These are phyloP conservation scores for Montipora cactus DNA, from an alignment of 64 coral and sea anemone genomes.

Conservation along the genomic window DNA sequence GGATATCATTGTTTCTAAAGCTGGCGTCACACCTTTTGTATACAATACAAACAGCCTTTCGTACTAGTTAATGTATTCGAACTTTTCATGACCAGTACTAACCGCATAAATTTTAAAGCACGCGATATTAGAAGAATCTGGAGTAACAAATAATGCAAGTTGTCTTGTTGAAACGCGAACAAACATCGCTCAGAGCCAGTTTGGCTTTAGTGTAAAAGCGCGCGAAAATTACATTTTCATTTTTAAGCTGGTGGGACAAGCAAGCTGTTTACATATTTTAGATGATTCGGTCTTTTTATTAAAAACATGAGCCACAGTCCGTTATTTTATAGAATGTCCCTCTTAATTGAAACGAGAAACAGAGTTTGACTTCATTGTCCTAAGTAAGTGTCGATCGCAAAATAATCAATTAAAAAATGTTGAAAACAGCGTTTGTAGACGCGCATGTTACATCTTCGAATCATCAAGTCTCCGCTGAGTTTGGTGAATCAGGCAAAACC, in stretches of 20 bases:
- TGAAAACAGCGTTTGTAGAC: background rate
- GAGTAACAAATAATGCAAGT: background rate
- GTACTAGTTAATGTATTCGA: slow-evolving; percentile 56
- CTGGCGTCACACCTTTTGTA: slow-evolving; percentile 59
- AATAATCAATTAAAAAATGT: background rate
- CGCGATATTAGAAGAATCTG: slow-evolving; percentile 15
- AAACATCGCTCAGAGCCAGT: background rate
- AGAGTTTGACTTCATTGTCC: background rate
- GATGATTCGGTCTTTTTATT: slow-evolving; percentile 37
- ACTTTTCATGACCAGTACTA: slow-evolving; percentile 36
- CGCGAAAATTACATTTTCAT: slow-evolving; percentile 54
- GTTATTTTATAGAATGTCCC: slow-evolving; percentile 19
- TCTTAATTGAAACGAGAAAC: slow-evolving; percentile 46
- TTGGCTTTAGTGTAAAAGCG: background rate
- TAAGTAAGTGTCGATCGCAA: background rate
- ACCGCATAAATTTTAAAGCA: slow-evolving; percentile 28
- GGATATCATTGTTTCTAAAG: slow-evolving; percentile 55
- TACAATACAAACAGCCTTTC: slow-evolving; percentile 51
- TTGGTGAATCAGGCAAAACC: background rate
- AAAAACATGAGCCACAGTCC: background rate
- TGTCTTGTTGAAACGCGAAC: background rate
- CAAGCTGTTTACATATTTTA: slow-evolving; percentile 47
- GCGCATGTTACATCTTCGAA: background rate
- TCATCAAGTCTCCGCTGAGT: background rate
- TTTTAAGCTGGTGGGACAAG: slow-evolving; percentile 38